phyloP scores from a whole-genome alignment of 1,140 invertebrate genomes.

The Leptinotarsa defecta region DNA sequence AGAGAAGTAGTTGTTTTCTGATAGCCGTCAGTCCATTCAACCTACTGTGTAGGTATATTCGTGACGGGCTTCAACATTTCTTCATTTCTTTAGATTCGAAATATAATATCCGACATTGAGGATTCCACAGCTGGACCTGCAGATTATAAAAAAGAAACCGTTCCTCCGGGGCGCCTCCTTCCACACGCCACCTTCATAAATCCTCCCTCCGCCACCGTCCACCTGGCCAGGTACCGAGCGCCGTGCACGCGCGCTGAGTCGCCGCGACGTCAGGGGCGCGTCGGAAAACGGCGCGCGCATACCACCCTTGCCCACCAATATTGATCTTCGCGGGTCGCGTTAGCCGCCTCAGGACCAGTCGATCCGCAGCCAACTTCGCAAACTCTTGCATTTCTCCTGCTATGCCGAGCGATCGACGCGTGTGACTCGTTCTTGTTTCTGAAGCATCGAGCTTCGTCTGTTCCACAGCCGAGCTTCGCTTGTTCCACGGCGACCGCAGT shows the following conservation, averaged over 20 bases:
- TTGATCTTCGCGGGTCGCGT: conserved; percentile 38
- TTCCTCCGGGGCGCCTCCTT: neutral
- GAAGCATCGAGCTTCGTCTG: neutral
- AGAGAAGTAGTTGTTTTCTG: too few species aligned
- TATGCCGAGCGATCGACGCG: conserved; percentile 7
- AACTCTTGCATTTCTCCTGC: conserved; percentile 11
- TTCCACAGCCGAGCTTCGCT: neutral
- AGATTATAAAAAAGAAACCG: too few species aligned
- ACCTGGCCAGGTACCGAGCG: neutral
- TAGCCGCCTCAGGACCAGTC: conserved; percentile 45
- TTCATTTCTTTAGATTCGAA: too few species aligned
- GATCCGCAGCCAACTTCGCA: conserved; percentile 29
- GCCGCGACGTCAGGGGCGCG: neutral
- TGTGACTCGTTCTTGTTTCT: conserved; percentile 5
- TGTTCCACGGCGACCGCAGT: conserved; percentile 2
- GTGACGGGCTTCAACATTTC: too few species aligned
- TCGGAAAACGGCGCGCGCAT: conserved; percentile 28
- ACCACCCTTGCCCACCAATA: conserved; percentile 36
- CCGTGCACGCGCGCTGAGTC: neutral
- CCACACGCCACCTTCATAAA: neutral
- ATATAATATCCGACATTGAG: too few species aligned
- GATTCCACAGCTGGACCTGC: too few species aligned
- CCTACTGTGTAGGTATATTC: too few species aligned
- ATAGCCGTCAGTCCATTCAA: too few species aligned
- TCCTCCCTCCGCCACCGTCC: neutral